Evolutionary conservation across 2,888 invertebrate genomes (phyloP), one percentile per base, ranked within the genome.

Genomic region (Synergus itoensis): DNA sequence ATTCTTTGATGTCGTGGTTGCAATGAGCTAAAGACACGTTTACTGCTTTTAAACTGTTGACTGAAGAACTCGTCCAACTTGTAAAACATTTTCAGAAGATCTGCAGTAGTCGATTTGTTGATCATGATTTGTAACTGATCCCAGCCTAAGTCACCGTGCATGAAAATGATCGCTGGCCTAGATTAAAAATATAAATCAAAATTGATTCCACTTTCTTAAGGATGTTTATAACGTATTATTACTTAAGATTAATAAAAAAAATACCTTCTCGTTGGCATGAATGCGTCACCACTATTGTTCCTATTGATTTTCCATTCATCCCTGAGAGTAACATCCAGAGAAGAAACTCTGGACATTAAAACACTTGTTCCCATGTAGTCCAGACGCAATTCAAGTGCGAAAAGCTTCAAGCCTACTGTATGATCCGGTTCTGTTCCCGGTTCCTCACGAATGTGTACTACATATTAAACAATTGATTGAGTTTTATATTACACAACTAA

Each of bases 301-400:
- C 93, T 89, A 87, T 94, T 94, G 67, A 96, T 94, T 88, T 96
- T 95, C 98, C 98, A 99, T 92, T 98, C 97, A 92, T 99, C 98
- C 81, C 96, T 94, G 82, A 98, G 94, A 79, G 95, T 95, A 0
- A 97, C 96, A 77, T 95, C 95, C 84, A 98, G 94, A 16, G 95
- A 94, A 85, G 97, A 97, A 69, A 98, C 97, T 76, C 98, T 94
- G 12, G 96, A 96, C 96, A 99, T 97, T 81, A 99, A 93, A 79
- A 98, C 98, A 60, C 97, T 96, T n/a, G 98, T 97, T 82, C 99
- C 99, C 99, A 99, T 99, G 94, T 99, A 99, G 93, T 99, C 99
- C 80, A 99, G 93, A 28, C 99, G 95, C 86, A 98, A 94, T 93
- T 99, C 98, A 76, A 98, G 92, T 16, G 98, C 98, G 88, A 96